A percentile compares a stretch with the other conserved stretches of the same genome.
Conservation (phyloP, 2,113 vertebrate genomes). For the Dasyornis broadbenti region DNA sequence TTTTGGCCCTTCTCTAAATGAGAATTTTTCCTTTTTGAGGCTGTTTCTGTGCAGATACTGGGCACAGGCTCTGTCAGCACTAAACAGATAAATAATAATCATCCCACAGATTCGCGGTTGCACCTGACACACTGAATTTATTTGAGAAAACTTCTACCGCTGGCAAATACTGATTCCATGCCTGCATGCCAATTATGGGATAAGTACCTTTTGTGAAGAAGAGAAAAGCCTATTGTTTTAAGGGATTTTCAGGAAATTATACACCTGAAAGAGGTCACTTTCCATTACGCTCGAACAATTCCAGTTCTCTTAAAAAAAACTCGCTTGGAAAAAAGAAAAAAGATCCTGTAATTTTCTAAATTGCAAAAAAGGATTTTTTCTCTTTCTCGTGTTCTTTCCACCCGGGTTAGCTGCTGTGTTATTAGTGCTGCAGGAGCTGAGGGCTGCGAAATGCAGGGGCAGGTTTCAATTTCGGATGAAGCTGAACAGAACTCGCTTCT, state of each 20-base stretch:
- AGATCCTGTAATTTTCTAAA: slow-evolving; percentile 36
- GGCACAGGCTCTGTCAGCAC: background rate
- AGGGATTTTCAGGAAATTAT: background rate
- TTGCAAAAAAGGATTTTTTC: background rate
- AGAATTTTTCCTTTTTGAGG: background rate
- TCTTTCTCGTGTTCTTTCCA: background rate
- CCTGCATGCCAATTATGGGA: background rate
- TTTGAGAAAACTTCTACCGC: slow-evolving; percentile 21
- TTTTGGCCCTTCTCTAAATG: background rate
- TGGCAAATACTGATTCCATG: background rate
- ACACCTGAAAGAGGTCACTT: slow-evolving; percentile 35
- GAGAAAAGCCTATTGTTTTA: slow-evolving; percentile 31
- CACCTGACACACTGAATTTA: slow-evolving; percentile 6
- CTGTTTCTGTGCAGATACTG: background rate
- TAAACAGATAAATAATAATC: slow-evolving; percentile 7
- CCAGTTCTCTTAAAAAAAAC: background rate
- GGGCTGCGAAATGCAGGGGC: background rate
- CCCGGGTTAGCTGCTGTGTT: background rate
- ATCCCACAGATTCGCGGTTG: background rate
- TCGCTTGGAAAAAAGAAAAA: background rate
- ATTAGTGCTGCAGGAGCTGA: background rate
- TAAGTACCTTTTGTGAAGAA: background rate
- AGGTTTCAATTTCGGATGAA: background rate
- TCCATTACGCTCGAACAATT: background rate
- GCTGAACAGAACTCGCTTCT: accelerated